These are phyloP conservation scores for Ormyrus pomaceus DNA, from an alignment of 2,888 invertebrate genomes.

Conservation along the genomic window DNA sequence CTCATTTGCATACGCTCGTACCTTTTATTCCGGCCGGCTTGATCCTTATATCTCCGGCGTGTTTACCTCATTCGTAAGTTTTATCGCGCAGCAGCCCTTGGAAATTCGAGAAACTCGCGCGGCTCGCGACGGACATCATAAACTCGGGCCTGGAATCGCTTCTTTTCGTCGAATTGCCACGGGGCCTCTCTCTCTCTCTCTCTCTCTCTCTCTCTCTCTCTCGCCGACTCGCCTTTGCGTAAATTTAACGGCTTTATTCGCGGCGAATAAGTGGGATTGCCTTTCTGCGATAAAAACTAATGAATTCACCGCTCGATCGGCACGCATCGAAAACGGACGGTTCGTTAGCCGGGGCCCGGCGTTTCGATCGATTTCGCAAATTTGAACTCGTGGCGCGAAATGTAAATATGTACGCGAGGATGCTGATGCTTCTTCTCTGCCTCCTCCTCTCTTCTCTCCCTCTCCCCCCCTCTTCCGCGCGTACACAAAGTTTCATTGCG, in stretches of 20 bases:
- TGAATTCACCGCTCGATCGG: background rate
- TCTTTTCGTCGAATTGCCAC: no score
- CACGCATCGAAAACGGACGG: background rate
- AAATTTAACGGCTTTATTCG: conserved; percentile 16
- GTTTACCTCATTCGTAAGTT: conserved; percentile 10
- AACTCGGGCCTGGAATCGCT: no score
- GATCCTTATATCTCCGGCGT: background rate
- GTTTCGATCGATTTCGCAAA: background rate
- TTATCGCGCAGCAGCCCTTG: conserved; percentile 2
- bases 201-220: background rate
- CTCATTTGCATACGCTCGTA: conserved; percentile 16
- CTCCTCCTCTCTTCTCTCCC: no score
- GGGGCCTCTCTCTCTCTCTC: no score
- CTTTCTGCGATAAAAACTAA: background rate
- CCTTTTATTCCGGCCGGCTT: background rate
- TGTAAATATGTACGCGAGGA: no score
- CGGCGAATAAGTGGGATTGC: conserved; percentile 1
- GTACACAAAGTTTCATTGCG: conserved; percentile 8
- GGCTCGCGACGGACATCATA: no score
- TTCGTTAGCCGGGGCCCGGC: background rate
- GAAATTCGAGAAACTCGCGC: background rate
- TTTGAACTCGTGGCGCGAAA: no score
- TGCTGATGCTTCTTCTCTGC: no score
- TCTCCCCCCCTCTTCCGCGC: background rate
- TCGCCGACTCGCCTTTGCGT: background rate